phyloP scores from a whole-genome alignment of 2,888 invertebrate species.

The Lycia hirtaria region DNA sequence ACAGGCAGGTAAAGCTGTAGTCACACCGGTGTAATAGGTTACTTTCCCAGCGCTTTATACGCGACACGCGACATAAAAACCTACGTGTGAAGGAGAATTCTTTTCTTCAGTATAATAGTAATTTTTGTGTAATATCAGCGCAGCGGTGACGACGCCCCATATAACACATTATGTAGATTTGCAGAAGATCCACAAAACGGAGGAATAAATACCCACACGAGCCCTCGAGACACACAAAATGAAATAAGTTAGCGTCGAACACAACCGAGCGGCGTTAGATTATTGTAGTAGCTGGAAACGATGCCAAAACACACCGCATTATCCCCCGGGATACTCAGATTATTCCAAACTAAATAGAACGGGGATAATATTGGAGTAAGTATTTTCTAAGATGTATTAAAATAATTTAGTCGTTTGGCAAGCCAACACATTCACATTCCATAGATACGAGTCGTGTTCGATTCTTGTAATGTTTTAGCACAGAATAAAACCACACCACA shows the following conservation, averaged over 20 bases:
- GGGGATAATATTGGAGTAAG: not conserved
- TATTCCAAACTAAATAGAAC: not conserved
- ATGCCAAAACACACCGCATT: not conserved
- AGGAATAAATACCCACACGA: not conserved
- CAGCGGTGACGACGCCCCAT: not conserved
- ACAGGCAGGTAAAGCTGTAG: too few species aligned
- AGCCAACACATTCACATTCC: not conserved
- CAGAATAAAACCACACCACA: too few species aligned
- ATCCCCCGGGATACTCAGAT: not conserved
- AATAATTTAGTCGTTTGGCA: not conserved
- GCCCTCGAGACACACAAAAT: too few species aligned
- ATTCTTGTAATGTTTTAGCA: too few species aligned
- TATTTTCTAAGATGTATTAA: too few species aligned
- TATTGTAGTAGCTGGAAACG: not conserved
- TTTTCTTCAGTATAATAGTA: not conserved
- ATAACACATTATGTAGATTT: constrained; percentile 4
- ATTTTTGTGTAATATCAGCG: not conserved
- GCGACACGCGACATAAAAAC: too few species aligned
- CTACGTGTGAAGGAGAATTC: too few species aligned
- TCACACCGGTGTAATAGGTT: too few species aligned
- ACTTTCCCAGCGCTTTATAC: too few species aligned
- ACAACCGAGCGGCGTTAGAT: not conserved
- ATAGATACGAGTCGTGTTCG: not conserved
- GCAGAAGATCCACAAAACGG: constrained; percentile 1
- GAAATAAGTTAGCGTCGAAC: not conserved